Evolutionary conservation across 2,888 invertebrate genomes (phyloP).

Genomic region (Dione vanillae): DNA sequence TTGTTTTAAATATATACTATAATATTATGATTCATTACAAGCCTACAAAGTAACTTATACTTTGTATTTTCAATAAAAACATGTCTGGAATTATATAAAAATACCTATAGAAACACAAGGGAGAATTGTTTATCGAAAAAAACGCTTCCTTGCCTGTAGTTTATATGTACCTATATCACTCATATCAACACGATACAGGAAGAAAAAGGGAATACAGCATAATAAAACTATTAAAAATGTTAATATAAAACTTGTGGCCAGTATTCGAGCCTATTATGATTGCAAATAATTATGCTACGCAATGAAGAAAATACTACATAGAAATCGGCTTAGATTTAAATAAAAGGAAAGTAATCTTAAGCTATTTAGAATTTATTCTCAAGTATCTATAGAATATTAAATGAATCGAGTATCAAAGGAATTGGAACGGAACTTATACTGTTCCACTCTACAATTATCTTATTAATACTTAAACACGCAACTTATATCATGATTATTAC

Average conservation of each 20-base stretch:
- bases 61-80: background rate
- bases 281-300: background rate
- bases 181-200: too few relatives aligned
- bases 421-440: constrained; percentile 39
- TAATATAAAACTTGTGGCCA: background rate
- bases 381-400: constrained; percentile 22
- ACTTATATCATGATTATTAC: constrained; percentile 43
- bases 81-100: background rate
- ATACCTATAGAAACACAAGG: background rate
- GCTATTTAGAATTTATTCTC: constrained; percentile 15
- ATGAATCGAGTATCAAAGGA: constrained; percentile 26
- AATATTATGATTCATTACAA: constrained; percentile 9
- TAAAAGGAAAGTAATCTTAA: constrained; percentile 11
- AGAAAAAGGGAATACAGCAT: too few relatives aligned
- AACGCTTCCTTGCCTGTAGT: background rate
- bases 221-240: background rate
- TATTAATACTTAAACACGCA: constrained; percentile 38
- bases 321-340: constrained; percentile 3
- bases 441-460: constrained; percentile 40
- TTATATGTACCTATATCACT: too few relatives aligned
- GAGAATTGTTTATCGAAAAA: background rate
- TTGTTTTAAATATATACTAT: constrained; percentile 19
- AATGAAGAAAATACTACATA: background rate
- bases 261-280: background rate
- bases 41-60: background rate